Evolutionary conservation across 2,113 vertebrate species (phyloP).

Genomic region (Rattus norvegicus): DNA sequence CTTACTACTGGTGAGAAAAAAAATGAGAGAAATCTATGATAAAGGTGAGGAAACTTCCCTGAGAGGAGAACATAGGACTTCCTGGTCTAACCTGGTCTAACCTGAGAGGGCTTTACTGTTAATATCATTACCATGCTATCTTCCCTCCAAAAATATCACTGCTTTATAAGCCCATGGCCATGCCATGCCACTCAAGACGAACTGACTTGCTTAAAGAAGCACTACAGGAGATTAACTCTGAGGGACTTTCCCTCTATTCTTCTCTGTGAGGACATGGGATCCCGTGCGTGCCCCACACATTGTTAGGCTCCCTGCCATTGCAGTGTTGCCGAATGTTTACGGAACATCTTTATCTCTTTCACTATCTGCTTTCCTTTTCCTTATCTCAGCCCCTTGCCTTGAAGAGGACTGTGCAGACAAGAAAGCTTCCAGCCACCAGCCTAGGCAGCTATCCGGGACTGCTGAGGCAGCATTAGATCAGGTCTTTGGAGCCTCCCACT

Average conservation of each 20-base stretch:
- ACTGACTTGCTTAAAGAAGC: background rate
- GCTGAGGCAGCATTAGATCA: background rate
- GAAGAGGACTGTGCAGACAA: background rate
- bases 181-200: background rate
- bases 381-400: slow-evolving; percentile 54
- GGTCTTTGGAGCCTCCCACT: background rate
- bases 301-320: background rate
- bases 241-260: background rate
- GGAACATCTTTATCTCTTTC: slow-evolving; percentile 52
- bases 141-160: background rate
- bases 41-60: background rate
- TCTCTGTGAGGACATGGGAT: background rate
- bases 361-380: slow-evolving; percentile 39
- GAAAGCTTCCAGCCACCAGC: background rate
- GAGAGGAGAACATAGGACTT: background rate
- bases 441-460: background rate
- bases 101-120: background rate
- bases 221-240: background rate
- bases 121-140: background rate
- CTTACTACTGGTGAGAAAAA: background rate
- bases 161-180: background rate
- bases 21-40: background rate
- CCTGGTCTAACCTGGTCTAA: slow-evolving; percentile 1
- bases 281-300: background rate
- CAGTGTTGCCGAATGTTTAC: slow-evolving; percentile 15